Evolutionary conservation across 2,797 vertebrate genomes (phyloP).

Genomic region (Pangasius mekongensis): DNA sequence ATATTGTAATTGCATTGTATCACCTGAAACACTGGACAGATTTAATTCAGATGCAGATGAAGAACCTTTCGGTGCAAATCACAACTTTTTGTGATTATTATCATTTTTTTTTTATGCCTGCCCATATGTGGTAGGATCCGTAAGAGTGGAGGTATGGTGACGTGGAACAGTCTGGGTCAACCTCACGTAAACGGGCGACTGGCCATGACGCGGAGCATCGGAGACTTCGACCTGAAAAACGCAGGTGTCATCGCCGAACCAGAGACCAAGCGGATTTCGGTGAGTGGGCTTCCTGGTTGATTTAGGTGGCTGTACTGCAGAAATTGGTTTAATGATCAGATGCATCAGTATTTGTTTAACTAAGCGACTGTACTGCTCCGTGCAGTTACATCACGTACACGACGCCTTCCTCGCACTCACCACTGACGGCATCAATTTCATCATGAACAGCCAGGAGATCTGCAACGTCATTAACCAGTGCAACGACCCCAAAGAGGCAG

Average conservation of each 20-base stretch:
- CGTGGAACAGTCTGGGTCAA: conserved; percentile 96
- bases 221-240: conserved; percentile 92
- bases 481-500: conserved; percentile 90
- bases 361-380: background rate
- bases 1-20: background rate
- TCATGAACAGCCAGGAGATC: conserved; percentile 98
- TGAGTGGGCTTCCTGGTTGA: conserved; percentile 63
- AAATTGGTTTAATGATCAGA: background rate
- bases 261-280: conserved; percentile 87
- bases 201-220: conserved; percentile 97
- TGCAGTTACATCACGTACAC: conserved; percentile 85
- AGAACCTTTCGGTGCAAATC: background rate
- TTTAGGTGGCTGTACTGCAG: background rate
- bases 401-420: conserved; percentile 95
- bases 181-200: conserved; percentile 94
- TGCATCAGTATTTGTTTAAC: background rate
- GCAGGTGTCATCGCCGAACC: conserved; percentile 93
- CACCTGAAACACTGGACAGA: background rate
- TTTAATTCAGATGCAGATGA: background rate
- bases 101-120: background rate
- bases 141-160: conserved; percentile 88
- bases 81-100: background rate
- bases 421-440: conserved; percentile 97
- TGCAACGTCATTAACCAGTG: conserved; percentile 93
- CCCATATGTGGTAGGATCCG: conserved; percentile 79